A percentile compares a stretch with the other conserved stretches of the same genome.
phyloP scores from a whole-genome alignment of 2,113 vertebrate species.

The Struthidea cinerea region DNA sequence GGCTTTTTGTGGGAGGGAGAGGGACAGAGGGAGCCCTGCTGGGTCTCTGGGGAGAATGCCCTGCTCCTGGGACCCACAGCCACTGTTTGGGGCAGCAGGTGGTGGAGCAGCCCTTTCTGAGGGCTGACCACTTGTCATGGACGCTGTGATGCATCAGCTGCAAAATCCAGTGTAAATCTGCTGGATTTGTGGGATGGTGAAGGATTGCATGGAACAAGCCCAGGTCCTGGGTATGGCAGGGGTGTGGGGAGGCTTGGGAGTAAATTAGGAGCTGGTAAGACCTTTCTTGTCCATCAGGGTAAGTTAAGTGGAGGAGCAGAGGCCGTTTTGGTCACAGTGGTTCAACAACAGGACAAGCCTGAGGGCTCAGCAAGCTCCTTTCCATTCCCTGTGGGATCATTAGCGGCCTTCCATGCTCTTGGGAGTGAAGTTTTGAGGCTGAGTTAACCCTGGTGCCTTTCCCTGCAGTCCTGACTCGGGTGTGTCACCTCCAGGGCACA shows the following conservation, averaged over 20 bases:
- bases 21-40: accelerated
- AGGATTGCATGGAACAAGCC: background rate
- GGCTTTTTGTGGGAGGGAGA: too few relatives aligned
- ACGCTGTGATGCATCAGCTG: background rate
- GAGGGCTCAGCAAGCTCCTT: background rate
- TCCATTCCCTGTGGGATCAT: accelerated
- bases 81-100: background rate
- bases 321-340: background rate
- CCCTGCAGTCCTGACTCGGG: background rate
- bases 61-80: background rate
- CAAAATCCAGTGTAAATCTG: background rate
- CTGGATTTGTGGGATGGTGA: background rate
- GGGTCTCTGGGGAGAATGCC: background rate
- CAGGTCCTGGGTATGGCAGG: background rate
- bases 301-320: too few relatives aligned
- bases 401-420: accelerated
- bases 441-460: background rate
- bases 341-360: background rate
- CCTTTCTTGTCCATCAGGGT: background rate
- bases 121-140: accelerated
- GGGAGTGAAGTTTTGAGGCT: background rate
- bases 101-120: background rate
- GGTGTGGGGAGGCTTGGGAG: background rate
- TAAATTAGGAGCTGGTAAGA: background rate
- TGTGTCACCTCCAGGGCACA: background rate